Base-by-base conservation (phyloP, 2,888 invertebrate species). In the Drosophila kokeensis region DNA sequence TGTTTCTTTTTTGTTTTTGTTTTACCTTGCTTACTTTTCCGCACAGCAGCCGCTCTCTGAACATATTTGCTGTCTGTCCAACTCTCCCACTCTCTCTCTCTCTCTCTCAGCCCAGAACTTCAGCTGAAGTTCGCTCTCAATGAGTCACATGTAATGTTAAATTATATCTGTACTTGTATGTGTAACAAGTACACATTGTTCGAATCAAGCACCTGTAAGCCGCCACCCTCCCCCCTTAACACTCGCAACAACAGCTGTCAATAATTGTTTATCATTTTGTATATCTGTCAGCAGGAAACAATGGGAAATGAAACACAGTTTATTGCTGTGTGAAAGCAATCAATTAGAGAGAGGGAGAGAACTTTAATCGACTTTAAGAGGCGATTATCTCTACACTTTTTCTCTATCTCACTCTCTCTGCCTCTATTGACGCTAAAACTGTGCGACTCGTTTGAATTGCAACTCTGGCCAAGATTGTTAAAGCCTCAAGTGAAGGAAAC, bases 121-220 rank as follows among this genome's bases (percentile, higher is more conserved):
- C 60, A 73, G 15, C 67, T 83, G 53, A 64, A 77, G 68, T 81
- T 83, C 61, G 62, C 76, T 63, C 76, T 70, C 38, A 50, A 50
- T 52, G 55, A 63, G 58, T 57, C 24, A 52, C 59, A 72, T 48
- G 55, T 29, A 45, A 40, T 50, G 69, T 52, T 68, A 58, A 69
- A 15, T 34, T 48, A 27, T 18, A n/a, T 38, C 52, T 57, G 42
- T 32, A 42, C 50, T 27, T 49, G 42, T 72, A 45, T 53, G 48
- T 66, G 62, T 62, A 45, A 15, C 7, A 45, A 24, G 45, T 15
- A 40, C 8, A 30, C 71, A 65, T 63, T 60, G 52, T 69, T 79
- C 52, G 68, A 68, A 63, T 45, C 68, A 73, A 60, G 80, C 83
- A 82, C 82, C 83, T 82, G 80, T 71, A 58, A 45, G 24, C 45